Evolutionary conservation across 2,888 invertebrate species (phyloP), one percentile per base, ranked within the genome.

Genomic region (Synanthedon formicaeformis): DNA sequence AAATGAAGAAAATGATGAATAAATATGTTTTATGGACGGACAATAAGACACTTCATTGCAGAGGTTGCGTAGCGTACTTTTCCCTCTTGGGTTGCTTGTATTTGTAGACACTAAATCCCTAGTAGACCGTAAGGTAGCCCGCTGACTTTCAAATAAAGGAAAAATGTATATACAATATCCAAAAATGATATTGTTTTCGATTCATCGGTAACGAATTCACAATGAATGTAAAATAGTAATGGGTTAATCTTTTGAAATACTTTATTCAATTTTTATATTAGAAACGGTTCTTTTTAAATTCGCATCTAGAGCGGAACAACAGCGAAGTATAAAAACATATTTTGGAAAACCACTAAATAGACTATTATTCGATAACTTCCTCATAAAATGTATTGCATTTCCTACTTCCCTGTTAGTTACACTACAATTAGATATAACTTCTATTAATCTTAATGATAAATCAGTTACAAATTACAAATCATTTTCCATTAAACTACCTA

Each of bases 221-320:
- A 34, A 34, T 34, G 34, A 34, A 34, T 34, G 34, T 34, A 34
- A 45, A 45, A 45, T 14, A 45, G 48, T 45, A 45, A 34, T 34
- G 34, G n/a, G 14, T 45, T 45, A 5, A 45, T 45, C 45, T 45
- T 41, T 45, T 45, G 45, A 11, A 45, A 45, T 14, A 45, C 6
- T 45, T 8, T 8, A 13, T 45, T 45, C 49, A 49, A 49, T 18
- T 16, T 48, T 10, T 49, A 49, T 49, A 48, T 53, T 50, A 4
- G 27, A 12, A 34, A 51, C 34, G 10, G 23, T n/a, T 41, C 53
- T 52, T 52, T 51, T 40, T 53, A 55, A 52, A 40, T 11, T 55
- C 16, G n/a, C 18, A 53, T 56, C 53, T 51, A 34, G 54, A 56
- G 53, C 54, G 56, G 54, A 50, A 51, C 54, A 40, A 40, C 23